phyloP scores from a whole-genome alignment of 2,888 invertebrate species.

The Petrolisthes manimaculis region DNA sequence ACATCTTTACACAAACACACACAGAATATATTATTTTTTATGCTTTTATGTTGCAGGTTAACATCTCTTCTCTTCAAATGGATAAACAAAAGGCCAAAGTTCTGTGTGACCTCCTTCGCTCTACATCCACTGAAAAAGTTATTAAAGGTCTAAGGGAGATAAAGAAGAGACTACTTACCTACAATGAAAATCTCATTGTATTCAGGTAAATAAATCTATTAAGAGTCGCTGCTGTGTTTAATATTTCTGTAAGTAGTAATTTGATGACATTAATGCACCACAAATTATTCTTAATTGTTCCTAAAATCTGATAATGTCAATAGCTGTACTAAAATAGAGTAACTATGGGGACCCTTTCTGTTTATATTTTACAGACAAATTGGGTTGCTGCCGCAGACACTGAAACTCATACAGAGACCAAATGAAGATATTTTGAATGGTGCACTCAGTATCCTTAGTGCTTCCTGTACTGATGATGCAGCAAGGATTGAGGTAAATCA shows the following conservation, averaged over 20 bases:
- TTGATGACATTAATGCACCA: not conserved
- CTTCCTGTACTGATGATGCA: constrained; percentile 24
- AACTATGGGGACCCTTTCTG: not conserved
- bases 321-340: not conserved
- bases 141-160: constrained; percentile 38
- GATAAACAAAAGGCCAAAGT: constrained; percentile 48
- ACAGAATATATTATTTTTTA: too few species aligned
- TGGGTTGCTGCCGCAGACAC: constrained; percentile 29
- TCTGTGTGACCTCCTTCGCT: constrained; percentile 31
- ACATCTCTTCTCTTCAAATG: constrained; percentile 16
- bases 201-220: constrained; percentile 29
- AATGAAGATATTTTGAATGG: constrained; percentile 52
- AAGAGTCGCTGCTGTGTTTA: not conserved
- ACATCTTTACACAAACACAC: too few species aligned
- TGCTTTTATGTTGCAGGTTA: too few species aligned
- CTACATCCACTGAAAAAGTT: constrained; percentile 17
- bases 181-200: constrained; percentile 26
- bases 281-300: not conserved
- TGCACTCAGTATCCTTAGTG: constrained; percentile 40
- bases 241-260: not conserved
- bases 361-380: constrained; percentile 19
- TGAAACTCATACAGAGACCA: constrained; percentile 46
- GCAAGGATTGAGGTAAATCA: constrained; percentile 31
- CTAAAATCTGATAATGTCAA: not conserved
- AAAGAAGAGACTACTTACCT: constrained; percentile 47